phyloP scores from a whole-genome alignment of 2,797 vertebrate genomes.

The Eutrigla gurnardus region DNA sequence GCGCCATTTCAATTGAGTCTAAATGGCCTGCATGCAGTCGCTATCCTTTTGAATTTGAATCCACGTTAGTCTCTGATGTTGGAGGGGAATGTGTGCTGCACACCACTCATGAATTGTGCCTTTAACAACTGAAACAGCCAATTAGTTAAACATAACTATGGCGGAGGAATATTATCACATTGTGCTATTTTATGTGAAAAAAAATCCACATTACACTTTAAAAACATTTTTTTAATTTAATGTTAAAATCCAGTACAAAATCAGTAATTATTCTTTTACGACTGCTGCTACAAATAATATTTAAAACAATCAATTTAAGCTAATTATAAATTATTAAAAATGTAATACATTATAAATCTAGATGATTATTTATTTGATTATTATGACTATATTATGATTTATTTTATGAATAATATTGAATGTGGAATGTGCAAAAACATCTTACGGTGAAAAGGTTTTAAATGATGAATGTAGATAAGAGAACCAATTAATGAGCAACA shows the following conservation, averaged over 20 bases:
- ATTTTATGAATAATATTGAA: neutral
- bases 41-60: constrained; percentile 2
- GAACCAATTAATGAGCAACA: neutral
- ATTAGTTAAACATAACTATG: neutral
- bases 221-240: neutral
- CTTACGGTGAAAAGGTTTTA: neutral
- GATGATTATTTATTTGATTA: too few relatives aligned
- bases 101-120: neutral
- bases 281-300: neutral
- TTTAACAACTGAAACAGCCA: constrained; percentile 14
- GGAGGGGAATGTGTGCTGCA: neutral
- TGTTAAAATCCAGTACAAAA: neutral
- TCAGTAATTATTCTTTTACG: neutral
- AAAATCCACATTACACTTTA: neutral
- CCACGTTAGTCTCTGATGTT: neutral
- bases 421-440: neutral
- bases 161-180: too few relatives aligned
- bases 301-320: too few relatives aligned
- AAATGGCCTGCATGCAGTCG: neutral
- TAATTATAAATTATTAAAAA: too few relatives aligned
- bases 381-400: too few relatives aligned
- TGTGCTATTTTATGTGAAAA: neutral
- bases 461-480: neutral
- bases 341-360: too few relatives aligned
- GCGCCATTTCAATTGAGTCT: neutral